Evolutionary conservation across 2,888 invertebrate genomes (phyloP).

Genomic region (Euspilapteryx auroguttella): DNA sequence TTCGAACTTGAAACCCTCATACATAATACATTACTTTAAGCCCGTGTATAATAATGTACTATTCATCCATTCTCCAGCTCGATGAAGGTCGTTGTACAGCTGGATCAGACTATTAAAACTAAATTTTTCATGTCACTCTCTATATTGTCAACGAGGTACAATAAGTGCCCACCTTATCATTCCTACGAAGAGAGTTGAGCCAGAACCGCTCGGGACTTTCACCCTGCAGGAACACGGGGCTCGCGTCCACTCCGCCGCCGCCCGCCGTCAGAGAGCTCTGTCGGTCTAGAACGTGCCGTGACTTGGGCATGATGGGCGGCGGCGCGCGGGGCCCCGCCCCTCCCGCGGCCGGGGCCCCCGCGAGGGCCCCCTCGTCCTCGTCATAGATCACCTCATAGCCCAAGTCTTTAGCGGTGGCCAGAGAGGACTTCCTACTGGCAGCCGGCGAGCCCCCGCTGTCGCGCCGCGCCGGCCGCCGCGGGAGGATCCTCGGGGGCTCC

Average conservation of each 20-base stretch:
- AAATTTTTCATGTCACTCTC: too few species aligned
- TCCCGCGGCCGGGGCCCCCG: too few species aligned
- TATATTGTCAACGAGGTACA: too few species aligned
- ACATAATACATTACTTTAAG: too few species aligned
- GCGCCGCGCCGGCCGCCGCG: background rate
- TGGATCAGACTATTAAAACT: too few species aligned
- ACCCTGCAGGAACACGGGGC: conserved; percentile 12
- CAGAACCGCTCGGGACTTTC: conserved; percentile 43
- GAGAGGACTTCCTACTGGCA: conserved; percentile 1
- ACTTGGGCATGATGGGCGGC: conserved; percentile 8
- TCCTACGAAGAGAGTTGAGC: conserved; percentile 57
- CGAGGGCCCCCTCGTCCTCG: too few species aligned
- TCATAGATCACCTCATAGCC: too few species aligned
- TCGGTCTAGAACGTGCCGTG: conserved; percentile 9
- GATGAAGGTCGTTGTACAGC: too few species aligned
- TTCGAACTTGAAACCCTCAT: too few species aligned
- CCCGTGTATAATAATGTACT: too few species aligned
- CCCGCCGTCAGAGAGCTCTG: conserved; percentile 5
- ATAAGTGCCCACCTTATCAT: conserved; percentile 35
- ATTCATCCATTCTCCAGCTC: too few species aligned
- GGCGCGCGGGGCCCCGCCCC: too few species aligned
- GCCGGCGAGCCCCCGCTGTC: background rate
- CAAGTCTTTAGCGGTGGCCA: conserved; percentile 9
- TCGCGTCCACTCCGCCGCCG: conserved; percentile 6
- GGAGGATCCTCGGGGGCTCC: conserved; percentile 6